These are phyloP conservation scores for Priocnemis perturbator DNA, from an alignment of 2,888 invertebrate species.

Conservation along the genomic window DNA sequence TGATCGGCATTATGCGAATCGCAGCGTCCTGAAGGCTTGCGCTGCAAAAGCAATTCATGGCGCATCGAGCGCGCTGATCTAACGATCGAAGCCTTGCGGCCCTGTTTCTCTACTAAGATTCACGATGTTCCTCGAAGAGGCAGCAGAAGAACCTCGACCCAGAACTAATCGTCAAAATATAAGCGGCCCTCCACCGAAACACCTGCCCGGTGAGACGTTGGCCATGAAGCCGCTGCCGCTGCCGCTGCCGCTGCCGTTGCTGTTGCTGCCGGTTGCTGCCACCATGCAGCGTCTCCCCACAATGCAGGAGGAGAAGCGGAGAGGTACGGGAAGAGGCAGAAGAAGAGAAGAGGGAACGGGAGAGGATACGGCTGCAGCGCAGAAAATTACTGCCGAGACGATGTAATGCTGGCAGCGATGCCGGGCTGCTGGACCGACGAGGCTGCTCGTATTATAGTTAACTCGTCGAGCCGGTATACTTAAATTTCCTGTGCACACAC, in stretches of 20 bases:
- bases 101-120: constrained; percentile 37
- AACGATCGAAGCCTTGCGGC: constrained; percentile 30
- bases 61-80: too few species aligned
- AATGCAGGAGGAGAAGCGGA: constrained; percentile 5
- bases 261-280: constrained; percentile 8
- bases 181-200: constrained; percentile 40
- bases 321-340: background rate
- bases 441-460: constrained; percentile 44
- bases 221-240: constrained; percentile 29
- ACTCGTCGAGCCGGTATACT: constrained; percentile 40
- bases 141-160: constrained; percentile 48
- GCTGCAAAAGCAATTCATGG: too few species aligned
- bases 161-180: constrained; percentile 67
- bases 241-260: constrained; percentile 2
- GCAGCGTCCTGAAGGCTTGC: too few species aligned
- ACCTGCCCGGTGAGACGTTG: constrained; percentile 60
- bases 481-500: constrained; percentile 18
- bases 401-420: constrained; percentile 32
- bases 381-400: constrained; percentile 49
- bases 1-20: too few species aligned
- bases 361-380: constrained; percentile 32
- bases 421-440: constrained; percentile 12
- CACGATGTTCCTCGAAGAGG: constrained; percentile 18
- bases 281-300: background rate
- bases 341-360: constrained; percentile 7